These are phyloP conservation scores for Prolemur simus DNA, from an alignment of 2,113 vertebrate species.

Conservation along the genomic window DNA sequence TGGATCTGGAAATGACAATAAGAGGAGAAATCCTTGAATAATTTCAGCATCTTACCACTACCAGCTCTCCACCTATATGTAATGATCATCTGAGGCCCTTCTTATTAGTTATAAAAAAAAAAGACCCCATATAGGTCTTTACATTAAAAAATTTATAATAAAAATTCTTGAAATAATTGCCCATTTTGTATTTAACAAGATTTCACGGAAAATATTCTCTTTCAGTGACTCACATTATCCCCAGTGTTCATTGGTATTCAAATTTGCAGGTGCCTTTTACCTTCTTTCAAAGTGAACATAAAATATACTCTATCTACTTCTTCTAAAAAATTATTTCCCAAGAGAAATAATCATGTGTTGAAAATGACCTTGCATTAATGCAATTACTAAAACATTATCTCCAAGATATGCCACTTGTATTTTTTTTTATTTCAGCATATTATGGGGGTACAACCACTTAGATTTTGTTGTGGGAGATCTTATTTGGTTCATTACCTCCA, in stretches of 20 bases:
- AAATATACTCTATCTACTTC: not conserved
- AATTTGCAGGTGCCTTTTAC: not conserved
- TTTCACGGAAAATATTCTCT: not conserved
- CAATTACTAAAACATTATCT: not conserved
- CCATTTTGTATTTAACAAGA: not conserved
- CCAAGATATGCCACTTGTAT: not conserved
- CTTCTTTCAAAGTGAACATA: not conserved
- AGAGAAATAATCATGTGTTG: not conserved
- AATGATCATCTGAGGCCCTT: not conserved
- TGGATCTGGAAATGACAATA: not conserved
- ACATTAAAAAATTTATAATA: not conserved
- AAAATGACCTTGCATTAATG: not conserved
- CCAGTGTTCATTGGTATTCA: not conserved
- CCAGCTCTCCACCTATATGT: not conserved
- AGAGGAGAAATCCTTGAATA: not conserved
- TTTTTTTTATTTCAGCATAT: too few relatives aligned
- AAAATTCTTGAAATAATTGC: not conserved
- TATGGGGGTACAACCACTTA: not conserved
- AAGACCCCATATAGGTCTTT: not conserved
- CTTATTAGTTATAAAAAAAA: not conserved
- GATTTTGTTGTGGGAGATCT: not conserved
- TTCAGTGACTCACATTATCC: not conserved
- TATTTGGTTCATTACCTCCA: not conserved
- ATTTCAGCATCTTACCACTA: not conserved
- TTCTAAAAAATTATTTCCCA: not conserved